Evolutionary conservation across 2,797 vertebrate genomes (phyloP).

Genomic region (Pyrocephalus nanus): DNA sequence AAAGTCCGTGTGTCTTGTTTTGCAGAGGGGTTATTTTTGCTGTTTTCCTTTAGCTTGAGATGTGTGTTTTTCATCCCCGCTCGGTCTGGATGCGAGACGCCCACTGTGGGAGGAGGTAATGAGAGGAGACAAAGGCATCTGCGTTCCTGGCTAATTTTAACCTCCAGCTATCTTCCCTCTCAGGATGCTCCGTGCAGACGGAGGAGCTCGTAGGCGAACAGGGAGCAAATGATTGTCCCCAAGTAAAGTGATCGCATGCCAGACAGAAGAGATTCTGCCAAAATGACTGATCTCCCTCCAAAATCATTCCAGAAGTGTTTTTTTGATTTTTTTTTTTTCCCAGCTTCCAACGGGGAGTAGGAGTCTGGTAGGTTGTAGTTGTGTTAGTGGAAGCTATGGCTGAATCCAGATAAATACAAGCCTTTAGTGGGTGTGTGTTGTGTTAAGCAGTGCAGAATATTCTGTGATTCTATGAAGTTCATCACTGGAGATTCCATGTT

Average conservation of each 20-base stretch:
- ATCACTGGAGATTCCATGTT: background rate
- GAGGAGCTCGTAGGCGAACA: background rate
- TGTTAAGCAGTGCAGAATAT: background rate
- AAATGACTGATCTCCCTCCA: background rate
- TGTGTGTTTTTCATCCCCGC: background rate
- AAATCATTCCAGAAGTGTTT: background rate
- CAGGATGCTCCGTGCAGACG: background rate
- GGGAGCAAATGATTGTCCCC: background rate
- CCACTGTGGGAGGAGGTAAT: conserved; percentile 42
- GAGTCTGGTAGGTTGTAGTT: background rate
- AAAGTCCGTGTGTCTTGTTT: background rate
- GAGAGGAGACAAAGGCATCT: conserved; percentile 48
- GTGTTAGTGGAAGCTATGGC: background rate
- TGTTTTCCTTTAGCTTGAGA: background rate
- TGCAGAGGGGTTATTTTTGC: background rate
- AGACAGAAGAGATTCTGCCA: background rate
- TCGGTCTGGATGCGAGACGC: background rate
- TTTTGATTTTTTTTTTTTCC: background rate
- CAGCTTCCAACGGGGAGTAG: background rate
- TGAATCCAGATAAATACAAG: background rate
- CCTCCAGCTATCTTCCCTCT: conserved; percentile 36
- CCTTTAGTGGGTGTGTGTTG: background rate
- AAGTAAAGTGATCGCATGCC: background rate
- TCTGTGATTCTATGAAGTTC: background rate
- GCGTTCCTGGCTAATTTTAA: conserved; percentile 63